A percentile compares a stretch with the other conserved stretches of the same genome.
These are phyloP conservation scores for Epirrhoe alternata DNA, from an alignment of 2,888 invertebrate species.

Conservation along the genomic window DNA sequence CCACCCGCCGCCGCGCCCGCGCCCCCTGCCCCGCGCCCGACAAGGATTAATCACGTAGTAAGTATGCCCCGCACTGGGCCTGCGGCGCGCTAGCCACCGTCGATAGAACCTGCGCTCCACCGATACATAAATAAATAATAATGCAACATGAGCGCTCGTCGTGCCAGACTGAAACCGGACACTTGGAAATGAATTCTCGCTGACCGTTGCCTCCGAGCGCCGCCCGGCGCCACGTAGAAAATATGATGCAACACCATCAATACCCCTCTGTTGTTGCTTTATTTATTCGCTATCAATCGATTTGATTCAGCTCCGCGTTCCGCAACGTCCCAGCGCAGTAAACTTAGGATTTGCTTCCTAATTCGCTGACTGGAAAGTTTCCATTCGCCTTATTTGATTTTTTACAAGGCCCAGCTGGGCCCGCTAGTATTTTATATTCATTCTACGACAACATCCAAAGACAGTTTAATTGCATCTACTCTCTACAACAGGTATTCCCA, in stretches of 20 bases:
- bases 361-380: constrained; percentile 49
- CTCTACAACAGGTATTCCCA: constrained; percentile 61
- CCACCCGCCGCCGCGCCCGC: constrained; percentile 36
- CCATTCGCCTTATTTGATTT: constrained; percentile 51
- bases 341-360: constrained; percentile 35
- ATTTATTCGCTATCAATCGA: constrained; percentile 62
- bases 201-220: constrained; percentile 37
- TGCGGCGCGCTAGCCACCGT: constrained; percentile 56
- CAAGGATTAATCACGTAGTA: constrained; percentile 84
- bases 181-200: constrained; percentile 81
- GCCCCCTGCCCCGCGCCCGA: constrained; percentile 44
- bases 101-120: constrained; percentile 78
- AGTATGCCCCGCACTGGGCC: constrained; percentile 76
- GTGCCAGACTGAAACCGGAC: constrained; percentile 84
- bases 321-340: constrained; percentile 41
- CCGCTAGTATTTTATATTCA: constrained; percentile 43
- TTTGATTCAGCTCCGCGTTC: constrained; percentile 50
- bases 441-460: constrained; percentile 49
- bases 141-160: constrained; percentile 75
- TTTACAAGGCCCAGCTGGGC: constrained; percentile 37
- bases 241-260: constrained; percentile 66
- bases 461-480: constrained; percentile 52
- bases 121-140: constrained; percentile 83
- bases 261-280: constrained; percentile 48
- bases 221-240: constrained; percentile 59